phyloP scores from a whole-genome alignment of 1,140 invertebrate genomes.

The Drosophila obscura region DNA sequence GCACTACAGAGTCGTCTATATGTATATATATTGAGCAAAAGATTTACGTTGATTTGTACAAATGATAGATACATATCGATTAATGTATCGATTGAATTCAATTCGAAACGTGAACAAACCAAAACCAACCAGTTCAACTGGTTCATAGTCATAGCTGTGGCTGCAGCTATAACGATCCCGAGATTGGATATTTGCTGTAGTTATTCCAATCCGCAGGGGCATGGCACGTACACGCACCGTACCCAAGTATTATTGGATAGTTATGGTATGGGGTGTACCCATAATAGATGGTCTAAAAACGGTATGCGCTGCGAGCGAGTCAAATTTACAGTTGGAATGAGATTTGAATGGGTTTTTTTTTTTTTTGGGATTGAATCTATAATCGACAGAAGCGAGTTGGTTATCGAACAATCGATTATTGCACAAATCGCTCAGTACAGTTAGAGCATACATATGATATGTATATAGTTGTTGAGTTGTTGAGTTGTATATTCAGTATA shows the following conservation, averaged over 20 bases:
- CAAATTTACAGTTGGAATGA: conserved; percentile 45
- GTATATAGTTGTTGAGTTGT: not conserved
- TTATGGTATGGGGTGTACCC: not conserved
- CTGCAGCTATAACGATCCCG: not conserved
- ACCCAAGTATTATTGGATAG: too few species aligned
- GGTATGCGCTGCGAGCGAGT: conserved; percentile 6
- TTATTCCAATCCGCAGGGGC: conserved; percentile 9
- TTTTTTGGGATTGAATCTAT: conserved; percentile 17
- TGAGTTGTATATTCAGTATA: not conserved
- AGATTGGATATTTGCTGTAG: not conserved
- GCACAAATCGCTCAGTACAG: not conserved
- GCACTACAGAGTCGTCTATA: not conserved
- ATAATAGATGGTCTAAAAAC: conserved; percentile 15
- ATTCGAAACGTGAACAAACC: conserved; percentile 76
- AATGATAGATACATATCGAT: conserved; percentile 18
- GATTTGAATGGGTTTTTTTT: conserved; percentile 19
- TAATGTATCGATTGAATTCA: conserved; percentile 29
- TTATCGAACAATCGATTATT: conserved; percentile 19
- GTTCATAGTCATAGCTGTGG: conserved; percentile 14
- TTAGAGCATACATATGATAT: conserved; percentile 17
- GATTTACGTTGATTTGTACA: conserved; percentile 31
- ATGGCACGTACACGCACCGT: not conserved
- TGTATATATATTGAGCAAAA: conserved; percentile 22
- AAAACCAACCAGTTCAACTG: conserved; percentile 54
- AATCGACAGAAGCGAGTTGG: conserved; percentile 3